A percentile compares a stretch with the other conserved stretches of the same genome.
Evolutionary conservation across 2,797 vertebrate species (phyloP).

Genomic region (Rhadinocentrus ornatus): DNA sequence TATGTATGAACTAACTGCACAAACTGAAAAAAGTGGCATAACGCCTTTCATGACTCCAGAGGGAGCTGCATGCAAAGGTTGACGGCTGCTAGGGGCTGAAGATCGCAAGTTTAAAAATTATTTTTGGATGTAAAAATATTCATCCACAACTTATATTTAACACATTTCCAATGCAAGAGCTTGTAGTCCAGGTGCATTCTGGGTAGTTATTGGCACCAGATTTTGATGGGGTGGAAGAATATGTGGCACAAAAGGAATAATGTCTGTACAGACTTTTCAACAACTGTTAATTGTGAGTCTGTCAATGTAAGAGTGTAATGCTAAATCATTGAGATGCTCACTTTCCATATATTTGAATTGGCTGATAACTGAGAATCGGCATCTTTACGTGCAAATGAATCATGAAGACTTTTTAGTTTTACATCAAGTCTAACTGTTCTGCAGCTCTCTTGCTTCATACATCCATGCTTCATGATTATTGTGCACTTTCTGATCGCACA

Average conservation of each 20-base stretch:
- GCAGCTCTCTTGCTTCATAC: constrained; percentile 8
- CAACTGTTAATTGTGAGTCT: background rate
- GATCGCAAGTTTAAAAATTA: background rate
- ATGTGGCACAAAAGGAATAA: background rate
- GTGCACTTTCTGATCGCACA: constrained; percentile 17
- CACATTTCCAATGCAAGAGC: background rate
- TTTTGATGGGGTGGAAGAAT: background rate
- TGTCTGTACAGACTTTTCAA: background rate
- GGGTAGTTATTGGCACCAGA: background rate
- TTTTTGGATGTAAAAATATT: background rate
- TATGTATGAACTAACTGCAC: background rate
- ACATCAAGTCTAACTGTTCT: constrained; percentile 1
- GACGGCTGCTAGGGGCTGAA: background rate
- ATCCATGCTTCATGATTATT: constrained; percentile 5
- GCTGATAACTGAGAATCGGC: background rate
- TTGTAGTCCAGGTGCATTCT: background rate
- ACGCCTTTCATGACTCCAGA: background rate
- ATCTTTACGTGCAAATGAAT: background rate
- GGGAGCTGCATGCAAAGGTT: background rate
- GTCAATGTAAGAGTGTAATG: background rate
- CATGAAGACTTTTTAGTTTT: constrained; percentile 15
- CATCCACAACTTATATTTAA: background rate
- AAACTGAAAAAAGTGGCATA: background rate
- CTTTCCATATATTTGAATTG: background rate
- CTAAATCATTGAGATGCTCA: background rate